A percentile compares a stretch with the other conserved stretches of the same genome.
Evolutionary conservation across 2,888 invertebrate species (phyloP).

Genomic region (Erebia epiphron): DNA sequence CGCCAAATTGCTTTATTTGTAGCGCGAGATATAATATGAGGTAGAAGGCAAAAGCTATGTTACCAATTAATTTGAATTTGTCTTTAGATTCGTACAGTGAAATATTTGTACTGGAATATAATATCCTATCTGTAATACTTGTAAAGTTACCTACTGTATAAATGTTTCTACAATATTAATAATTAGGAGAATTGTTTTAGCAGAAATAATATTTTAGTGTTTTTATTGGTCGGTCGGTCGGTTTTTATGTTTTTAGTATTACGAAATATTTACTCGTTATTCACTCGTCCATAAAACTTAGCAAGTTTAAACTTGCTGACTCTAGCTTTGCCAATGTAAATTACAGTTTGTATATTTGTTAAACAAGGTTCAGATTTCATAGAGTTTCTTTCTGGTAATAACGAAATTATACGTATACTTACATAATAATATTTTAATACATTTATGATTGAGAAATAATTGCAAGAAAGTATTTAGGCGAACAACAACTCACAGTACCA

Average conservation of each 20-base stretch:
- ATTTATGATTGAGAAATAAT: constrained; percentile 6
- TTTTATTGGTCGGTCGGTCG: no score
- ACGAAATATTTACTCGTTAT: no score
- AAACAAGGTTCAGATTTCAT: no score
- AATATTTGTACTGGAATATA: not conserved
- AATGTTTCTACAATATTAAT: not conserved
- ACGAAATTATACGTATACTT: not conserved
- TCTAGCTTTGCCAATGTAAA: no score
- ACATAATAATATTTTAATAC: not conserved
- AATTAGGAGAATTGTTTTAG: not conserved
- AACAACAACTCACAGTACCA: not conserved
- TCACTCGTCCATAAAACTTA: no score
- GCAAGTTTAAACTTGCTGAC: no score
- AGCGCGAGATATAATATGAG: constrained; percentile 16
- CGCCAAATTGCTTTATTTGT: constrained; percentile 23
- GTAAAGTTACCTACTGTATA: not conserved
- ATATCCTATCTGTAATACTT: no score
- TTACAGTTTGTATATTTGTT: no score
- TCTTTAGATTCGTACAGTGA: not conserved
- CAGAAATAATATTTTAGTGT: no score
- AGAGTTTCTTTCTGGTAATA: not conserved
- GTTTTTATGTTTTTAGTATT: no score
- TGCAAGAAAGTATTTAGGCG: not conserved
- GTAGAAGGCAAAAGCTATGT: constrained; percentile 9
- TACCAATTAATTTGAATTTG: constrained; percentile 5